Base-by-base conservation (phyloP, 2,888 invertebrate species). In the Synanthedon myopaeformis region DNA sequence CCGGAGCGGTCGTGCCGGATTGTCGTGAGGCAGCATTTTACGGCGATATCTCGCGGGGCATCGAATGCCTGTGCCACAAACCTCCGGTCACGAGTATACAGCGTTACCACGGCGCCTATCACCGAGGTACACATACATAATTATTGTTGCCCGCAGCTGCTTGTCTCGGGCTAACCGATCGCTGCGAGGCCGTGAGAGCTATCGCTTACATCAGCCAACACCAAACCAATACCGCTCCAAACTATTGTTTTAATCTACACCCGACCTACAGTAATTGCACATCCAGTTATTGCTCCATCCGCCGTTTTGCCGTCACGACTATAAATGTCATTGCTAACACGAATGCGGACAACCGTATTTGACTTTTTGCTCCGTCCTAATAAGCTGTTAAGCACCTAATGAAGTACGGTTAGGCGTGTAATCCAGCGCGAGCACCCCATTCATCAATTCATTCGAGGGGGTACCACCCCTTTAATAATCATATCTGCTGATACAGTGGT, bases 1-100 rank as follows among this genome's bases (percentile, higher is more conserved):
- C 70, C 55, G 59, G 60, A 69, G 74, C 69, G 65, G 70, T 82
- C 82, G 82, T 85, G 83, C 70, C 61, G 72, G 78, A 67, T 62
- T 66, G 76, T 85, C 84, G 85, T 85, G 84, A 82, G 78, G 74
- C 76, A 79, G 82, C 82, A 81, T 84, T 84, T 83, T 79, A 81
- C 79, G 82, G 79, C 74, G 72, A 65, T 86, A 86, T 86, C 86
- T 76, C 66, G 60, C 67, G 70, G 76, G 79, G 74, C 83, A 85
- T 84, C 85, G 70, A 61, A 41, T 66, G 64, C 61, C 64, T 75
- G 80, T 71, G 78, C 82, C 71, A 77, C 76, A 76, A 80, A 79
- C 74, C 74, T 68, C 74, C 75, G 76, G 82, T 86, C 84, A 85
- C 86, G 85, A 84, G 73, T 82, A 82, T 82, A 82, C 80, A 69